phyloP scores from a whole-genome alignment of 92 coral and sea anemone genomes.

The Pocillopora grandis region DNA sequence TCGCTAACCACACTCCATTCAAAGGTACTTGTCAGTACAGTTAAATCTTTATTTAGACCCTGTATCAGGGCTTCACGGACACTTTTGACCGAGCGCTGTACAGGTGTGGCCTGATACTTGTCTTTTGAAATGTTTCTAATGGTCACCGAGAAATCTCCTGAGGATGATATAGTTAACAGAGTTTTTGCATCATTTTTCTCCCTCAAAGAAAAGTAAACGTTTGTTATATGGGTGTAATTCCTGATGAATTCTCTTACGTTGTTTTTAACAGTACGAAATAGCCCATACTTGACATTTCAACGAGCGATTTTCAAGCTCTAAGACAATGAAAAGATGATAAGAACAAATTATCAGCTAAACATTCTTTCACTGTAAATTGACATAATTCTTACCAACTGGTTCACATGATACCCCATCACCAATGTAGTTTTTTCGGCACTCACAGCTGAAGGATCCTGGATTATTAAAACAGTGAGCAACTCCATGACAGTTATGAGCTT shows the following conservation, averaged over 20 bases:
- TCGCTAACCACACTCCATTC: slow-evolving; percentile 38
- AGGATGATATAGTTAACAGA: neutral
- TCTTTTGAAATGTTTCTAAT: slow-evolving; percentile 29
- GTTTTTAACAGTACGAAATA: too few relatives aligned
- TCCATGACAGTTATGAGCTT: slow-evolving; percentile 11
- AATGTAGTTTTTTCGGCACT: neutral
- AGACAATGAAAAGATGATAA: neutral
- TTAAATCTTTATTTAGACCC: neutral
- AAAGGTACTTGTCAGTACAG: slow-evolving; percentile 6
- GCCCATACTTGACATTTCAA: too few relatives aligned
- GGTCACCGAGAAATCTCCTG: slow-evolving; percentile 28
- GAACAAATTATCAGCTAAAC: too few relatives aligned
- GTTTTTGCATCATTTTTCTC: too few relatives aligned
- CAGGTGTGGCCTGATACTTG: slow-evolving; percentile 20
- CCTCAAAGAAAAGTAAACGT: too few relatives aligned
- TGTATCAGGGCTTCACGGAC: slow-evolving; percentile 9
- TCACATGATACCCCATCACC: slow-evolving; percentile 7
- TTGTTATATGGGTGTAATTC: too few relatives aligned
- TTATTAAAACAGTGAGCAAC: slow-evolving; percentile 20
- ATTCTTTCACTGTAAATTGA: too few relatives aligned
- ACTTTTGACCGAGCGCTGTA: slow-evolving; percentile 21
- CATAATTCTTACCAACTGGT: neutral
- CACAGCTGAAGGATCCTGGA: slow-evolving; percentile 7
- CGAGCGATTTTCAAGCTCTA: too few relatives aligned
- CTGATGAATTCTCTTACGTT: too few relatives aligned